Conservation (phyloP, 2,888 invertebrate genomes). For the Rotaria sp. region DNA sequence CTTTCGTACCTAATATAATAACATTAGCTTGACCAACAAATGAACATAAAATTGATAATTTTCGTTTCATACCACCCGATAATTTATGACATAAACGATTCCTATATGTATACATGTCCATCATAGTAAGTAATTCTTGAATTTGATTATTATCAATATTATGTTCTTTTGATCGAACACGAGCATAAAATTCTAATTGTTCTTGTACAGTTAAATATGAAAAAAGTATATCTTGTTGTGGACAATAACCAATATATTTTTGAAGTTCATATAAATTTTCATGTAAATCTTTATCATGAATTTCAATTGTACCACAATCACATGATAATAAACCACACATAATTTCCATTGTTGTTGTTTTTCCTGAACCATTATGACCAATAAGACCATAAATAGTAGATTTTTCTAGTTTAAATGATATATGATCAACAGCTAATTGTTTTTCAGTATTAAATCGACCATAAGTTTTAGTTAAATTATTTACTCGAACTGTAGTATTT, state of each 20-base stretch:
- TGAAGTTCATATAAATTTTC: background rate
- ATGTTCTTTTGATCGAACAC: background rate
- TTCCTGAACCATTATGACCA: slow-evolving; percentile 20
- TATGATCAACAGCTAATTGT: background rate
- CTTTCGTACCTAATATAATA: background rate
- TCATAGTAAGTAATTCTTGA: background rate
- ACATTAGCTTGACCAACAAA: slow-evolving; percentile 3
- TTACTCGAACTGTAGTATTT: background rate
- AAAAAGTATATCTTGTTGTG: slow-evolving; percentile 20
- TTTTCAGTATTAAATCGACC: background rate
- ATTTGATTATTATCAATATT: background rate
- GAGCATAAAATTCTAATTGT: slow-evolving; percentile 21
- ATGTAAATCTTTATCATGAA: background rate
- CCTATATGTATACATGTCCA: background rate
- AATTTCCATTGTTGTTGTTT: background rate
- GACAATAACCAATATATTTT: slow-evolving; percentile 20
- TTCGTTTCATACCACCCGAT: slow-evolving; percentile 12
- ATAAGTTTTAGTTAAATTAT: slow-evolving; percentile 26
- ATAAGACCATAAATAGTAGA: background rate
- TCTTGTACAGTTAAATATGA: background rate
- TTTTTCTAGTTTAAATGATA: slow-evolving; percentile 5
- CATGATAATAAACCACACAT: background rate
- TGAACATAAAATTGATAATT: slow-evolving; percentile 12
- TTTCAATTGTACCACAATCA: background rate
- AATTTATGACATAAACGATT: background rate